phyloP scores from a whole-genome alignment of 2,888 invertebrate genomes.

The Nomada ferruginata region DNA sequence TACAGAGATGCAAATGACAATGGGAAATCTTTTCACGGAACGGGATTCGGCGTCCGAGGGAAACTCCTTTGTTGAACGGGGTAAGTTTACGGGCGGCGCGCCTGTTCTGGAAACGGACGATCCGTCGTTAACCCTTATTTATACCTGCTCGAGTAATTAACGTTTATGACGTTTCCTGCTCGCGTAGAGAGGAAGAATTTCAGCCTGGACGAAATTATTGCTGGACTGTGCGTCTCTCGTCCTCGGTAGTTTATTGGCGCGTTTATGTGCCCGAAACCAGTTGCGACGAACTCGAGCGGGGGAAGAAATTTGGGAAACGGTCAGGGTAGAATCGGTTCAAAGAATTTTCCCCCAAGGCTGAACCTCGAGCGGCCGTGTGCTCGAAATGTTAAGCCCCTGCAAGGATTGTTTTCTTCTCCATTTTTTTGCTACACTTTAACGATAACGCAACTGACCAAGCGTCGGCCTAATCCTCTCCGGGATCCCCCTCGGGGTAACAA shows the following conservation, averaged over 20 bases:
- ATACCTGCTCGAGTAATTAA: conserved; percentile 62
- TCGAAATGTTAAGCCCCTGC: not conserved
- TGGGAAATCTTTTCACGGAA: not conserved
- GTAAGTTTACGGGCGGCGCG: conserved; percentile 25
- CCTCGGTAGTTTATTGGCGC: conserved; percentile 44
- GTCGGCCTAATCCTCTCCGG: not conserved
- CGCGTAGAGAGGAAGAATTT: conserved; percentile 15
- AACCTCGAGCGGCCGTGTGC: not conserved
- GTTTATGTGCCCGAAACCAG: conserved; percentile 18
- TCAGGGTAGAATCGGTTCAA: conserved; percentile 11
- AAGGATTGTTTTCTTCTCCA: conserved; percentile 1
- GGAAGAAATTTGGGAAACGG: conserved; percentile 23
- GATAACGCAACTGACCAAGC: not conserved
- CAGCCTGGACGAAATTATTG: conserved; percentile 34
- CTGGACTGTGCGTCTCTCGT: conserved; percentile 16
- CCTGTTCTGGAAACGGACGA: conserved; percentile 29
- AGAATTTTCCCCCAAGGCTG: conserved; percentile 26
- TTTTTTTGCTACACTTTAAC: not conserved
- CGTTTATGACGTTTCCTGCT: conserved; percentile 50
- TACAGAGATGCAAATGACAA: conserved; percentile 23
- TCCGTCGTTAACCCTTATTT: conserved; percentile 60
- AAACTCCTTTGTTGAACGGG: conserved; percentile 37
- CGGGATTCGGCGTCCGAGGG: not conserved
- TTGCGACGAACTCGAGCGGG: conserved; percentile 50
- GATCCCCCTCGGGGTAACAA: not conserved